Evolutionary conservation across 2,113 vertebrate genomes (phyloP), one percentile per base, ranked within the genome.

Genomic region (Cathartes aura): DNA sequence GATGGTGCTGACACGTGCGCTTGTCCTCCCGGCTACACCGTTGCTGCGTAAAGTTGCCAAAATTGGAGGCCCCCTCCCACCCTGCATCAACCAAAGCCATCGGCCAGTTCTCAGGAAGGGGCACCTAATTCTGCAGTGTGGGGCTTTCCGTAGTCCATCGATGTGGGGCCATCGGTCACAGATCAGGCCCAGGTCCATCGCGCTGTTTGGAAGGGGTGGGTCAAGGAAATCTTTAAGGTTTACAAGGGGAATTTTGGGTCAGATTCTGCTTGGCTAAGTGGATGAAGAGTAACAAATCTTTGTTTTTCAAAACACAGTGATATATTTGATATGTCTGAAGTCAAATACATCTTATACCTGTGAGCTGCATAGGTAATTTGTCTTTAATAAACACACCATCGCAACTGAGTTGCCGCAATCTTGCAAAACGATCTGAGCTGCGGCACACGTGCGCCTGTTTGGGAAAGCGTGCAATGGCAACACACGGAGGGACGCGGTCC

Each of bases 401-500:
- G 4, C 66, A 82, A 29, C 30, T 5, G 8, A 50, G 23, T 22
- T 71, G 14, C 81, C 2, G 0, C 45, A 29, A 11, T 42, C 23
- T 23, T 60, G 80, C 64, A 17, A 16, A 68, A 38, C 1, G 2
- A 47, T 45, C 52, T 23, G 10, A 20, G 21, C 34, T 15, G 34
- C 8, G 42, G 42, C 42, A 15, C 52, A 38, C 3, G 2, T 9
- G 38, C 4, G 7, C 23, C 32, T 29, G 15, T 29, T n/a, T 55
- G 60, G 38, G 60, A n/a, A n/a, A 29, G 22, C 16, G 8, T 30
- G 26, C 26, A 9, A 15, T 10, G 36, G 76, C 38, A n/a, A 22
- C 24, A 22, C 3, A 0, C 1, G 7, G 24, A 43, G 6, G 38
- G 60, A 64, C 2, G 30, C 3, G 7, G 38, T 23, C 48, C 76